Conservation (phyloP, 2,113 vertebrate genomes). For the Motacilla alba region DNA sequence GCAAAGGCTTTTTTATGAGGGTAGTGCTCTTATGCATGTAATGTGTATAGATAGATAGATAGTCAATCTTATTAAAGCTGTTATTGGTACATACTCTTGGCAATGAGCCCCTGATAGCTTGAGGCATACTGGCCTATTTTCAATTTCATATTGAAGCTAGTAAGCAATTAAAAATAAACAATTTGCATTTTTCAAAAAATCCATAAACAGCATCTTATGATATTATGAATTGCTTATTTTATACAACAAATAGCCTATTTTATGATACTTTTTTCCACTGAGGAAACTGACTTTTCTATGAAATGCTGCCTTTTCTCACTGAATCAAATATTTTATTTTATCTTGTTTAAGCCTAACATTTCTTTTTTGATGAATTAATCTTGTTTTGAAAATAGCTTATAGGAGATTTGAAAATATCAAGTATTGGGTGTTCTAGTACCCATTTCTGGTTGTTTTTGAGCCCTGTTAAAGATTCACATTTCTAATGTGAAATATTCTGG, state of each 20-base stretch:
- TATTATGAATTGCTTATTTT: neutral
- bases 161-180: conserved; percentile 24
- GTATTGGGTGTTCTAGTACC: neutral
- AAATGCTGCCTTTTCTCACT: neutral
- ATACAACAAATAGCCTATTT: neutral
- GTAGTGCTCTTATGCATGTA: neutral
- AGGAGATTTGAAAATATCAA: neutral
- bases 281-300: neutral
- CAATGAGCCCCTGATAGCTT: neutral
- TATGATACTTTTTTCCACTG: neutral
- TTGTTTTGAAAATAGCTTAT: neutral
- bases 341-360: neutral
- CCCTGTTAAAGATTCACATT: neutral
- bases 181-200: neutral
- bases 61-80: neutral
- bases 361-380: neutral
- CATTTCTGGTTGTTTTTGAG: neutral
- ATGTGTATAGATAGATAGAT: neutral
- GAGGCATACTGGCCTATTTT: neutral
- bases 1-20: neutral
- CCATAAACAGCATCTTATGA: neutral
- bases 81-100: neutral
- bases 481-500: neutral
- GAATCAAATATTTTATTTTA: neutral
- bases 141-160: neutral